Evolutionary conservation across 2,113 vertebrate genomes (phyloP).

Genomic region (Festucalex cinctus): DNA sequence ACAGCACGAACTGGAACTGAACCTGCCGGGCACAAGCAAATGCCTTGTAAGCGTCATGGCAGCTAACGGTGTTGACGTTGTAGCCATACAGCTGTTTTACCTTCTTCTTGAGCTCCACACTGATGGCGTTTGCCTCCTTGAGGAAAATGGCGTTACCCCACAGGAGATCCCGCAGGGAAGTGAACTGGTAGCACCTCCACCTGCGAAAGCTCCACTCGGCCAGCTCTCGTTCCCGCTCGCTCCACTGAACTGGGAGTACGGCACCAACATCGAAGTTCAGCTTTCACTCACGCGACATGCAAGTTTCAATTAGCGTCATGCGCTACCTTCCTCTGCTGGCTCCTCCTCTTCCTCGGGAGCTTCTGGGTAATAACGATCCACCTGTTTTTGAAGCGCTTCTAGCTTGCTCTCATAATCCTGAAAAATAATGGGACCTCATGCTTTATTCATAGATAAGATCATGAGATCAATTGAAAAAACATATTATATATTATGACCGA

Average conservation of each 20-base stretch:
- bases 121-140: slow-evolving; percentile 97
- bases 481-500: too few relatives aligned
- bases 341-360: slow-evolving; percentile 88
- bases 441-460: neutral
- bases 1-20: slow-evolving; percentile 97
- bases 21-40: slow-evolving; percentile 70
- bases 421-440: slow-evolving; percentile 7
- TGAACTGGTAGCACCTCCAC: slow-evolving; percentile 98
- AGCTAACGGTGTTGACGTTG: neutral
- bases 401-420: slow-evolving; percentile 97
- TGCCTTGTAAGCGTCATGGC: neutral
- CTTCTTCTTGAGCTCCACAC: slow-evolving; percentile 97
- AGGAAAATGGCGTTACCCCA: slow-evolving; percentile 98
- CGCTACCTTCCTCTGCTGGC: slow-evolving; percentile 90
- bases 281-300: neutral
- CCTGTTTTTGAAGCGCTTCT: slow-evolving; percentile 94
- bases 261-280: neutral
- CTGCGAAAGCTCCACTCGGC: slow-evolving; percentile 93
- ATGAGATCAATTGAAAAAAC: neutral
- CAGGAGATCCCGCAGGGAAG: slow-evolving; percentile 89
- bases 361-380: slow-evolving; percentile 87
- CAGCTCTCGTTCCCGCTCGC: slow-evolving; percentile 83
- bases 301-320: neutral
- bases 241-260: slow-evolving; percentile 85
- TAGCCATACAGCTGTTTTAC: slow-evolving; percentile 50